phyloP scores from a whole-genome alignment of 2,888 invertebrate genomes.

The Agrochola lychnidis region DNA sequence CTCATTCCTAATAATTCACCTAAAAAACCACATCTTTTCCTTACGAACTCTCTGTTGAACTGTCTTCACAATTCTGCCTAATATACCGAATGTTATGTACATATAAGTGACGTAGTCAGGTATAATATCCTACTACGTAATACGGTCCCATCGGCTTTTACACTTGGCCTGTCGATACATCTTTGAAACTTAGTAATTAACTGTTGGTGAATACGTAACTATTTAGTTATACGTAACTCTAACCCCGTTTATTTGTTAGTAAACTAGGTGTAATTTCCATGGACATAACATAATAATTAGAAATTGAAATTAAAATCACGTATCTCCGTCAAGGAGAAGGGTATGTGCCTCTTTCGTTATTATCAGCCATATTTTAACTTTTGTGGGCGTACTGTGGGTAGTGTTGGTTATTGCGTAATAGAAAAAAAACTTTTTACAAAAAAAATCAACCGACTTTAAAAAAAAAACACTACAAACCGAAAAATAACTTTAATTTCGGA shows the following conservation, averaged over 20 bases:
- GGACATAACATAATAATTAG: not conserved
- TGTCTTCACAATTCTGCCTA: not conserved
- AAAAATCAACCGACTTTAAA: too few species aligned
- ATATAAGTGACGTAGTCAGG: not conserved
- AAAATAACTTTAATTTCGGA: too few species aligned
- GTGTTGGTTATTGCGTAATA: too few species aligned
- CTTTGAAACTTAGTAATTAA: slow-evolving; percentile 58
- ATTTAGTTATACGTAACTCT: slow-evolving; percentile 13
- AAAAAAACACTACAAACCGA: too few species aligned
- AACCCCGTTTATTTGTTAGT: not conserved
- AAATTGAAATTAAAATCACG: not conserved
- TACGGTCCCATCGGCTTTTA: slow-evolving; percentile 27
- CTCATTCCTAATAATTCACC: not conserved
- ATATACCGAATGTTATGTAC: not conserved
- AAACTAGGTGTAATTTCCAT: not conserved
- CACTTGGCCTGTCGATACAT: slow-evolving; percentile 49
- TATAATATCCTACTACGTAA: slow-evolving; percentile 19
- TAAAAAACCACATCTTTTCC: not conserved
- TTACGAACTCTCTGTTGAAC: slow-evolving; percentile 7
- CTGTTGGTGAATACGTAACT: not conserved
- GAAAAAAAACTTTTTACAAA: too few species aligned
- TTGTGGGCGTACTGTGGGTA: too few species aligned
- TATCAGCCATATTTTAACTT: too few species aligned
- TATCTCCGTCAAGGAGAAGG: too few species aligned
- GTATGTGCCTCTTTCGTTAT: too few species aligned